Percentiles rank a stretch among this genome's conserved stretches.
phyloP scores from a whole-genome alignment of 2,113 vertebrate species.

The Phoenicopterus ruber region DNA sequence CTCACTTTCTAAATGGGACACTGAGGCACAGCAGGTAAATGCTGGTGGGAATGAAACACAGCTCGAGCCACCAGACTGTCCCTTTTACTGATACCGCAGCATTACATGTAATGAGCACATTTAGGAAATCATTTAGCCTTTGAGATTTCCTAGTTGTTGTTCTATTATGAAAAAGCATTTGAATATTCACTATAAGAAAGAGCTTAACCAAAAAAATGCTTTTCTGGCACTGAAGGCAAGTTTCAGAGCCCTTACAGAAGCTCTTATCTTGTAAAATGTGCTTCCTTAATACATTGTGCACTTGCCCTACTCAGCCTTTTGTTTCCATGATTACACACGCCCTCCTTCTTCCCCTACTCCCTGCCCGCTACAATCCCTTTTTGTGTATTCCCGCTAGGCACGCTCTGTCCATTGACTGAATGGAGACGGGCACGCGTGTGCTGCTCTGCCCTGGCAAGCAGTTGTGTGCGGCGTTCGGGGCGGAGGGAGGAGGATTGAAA shows the following conservation, averaged over 20 bases:
- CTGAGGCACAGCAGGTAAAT: not conserved
- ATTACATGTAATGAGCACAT: not conserved
- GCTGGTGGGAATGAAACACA: not conserved
- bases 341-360: not conserved
- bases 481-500: not conserved
- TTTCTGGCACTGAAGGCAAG: not conserved
- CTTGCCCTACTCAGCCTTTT: not conserved
- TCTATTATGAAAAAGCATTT: not conserved
- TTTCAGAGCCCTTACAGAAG: not conserved
- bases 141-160: not conserved
- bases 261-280: not conserved
- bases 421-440: not conserved
- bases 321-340: not conserved
- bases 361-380: not conserved
- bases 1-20: not conserved
- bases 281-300: not conserved
- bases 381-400: not conserved
- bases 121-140: not conserved
- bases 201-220: not conserved
- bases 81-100: not conserved
- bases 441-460: not conserved
- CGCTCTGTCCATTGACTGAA: not conserved
- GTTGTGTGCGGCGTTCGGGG: fast-evolving
- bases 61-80: not conserved
- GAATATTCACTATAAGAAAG: not conserved